A percentile compares a stretch with the other conserved stretches of the same genome.
Conservation (phyloP, 2,113 vertebrate species). For the Alaudala cheleensis region DNA sequence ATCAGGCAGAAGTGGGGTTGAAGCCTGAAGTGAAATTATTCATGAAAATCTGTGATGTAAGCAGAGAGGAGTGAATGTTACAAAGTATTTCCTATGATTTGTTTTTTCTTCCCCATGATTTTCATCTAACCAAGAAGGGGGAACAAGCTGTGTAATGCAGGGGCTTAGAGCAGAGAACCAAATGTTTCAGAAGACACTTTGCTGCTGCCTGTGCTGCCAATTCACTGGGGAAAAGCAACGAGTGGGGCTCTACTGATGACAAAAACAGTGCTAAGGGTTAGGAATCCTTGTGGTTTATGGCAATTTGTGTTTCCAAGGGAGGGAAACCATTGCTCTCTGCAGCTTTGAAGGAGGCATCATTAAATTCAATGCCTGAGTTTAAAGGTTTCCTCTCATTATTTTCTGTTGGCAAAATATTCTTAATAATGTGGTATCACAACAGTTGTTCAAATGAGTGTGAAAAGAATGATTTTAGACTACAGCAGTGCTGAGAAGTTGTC, state of each 20-base stretch:
- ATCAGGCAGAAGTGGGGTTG: background rate
- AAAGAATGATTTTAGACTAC: background rate
- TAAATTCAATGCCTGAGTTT: background rate
- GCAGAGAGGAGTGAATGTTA: background rate
- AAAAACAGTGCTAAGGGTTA: background rate
- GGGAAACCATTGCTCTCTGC: background rate
- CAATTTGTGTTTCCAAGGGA: background rate
- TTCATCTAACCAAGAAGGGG: background rate
- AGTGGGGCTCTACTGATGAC: background rate
- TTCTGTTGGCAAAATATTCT: background rate
- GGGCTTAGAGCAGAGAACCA: background rate
- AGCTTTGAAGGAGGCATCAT: background rate
- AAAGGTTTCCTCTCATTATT: background rate
- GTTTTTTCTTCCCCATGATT: background rate
- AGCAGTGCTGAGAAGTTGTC: background rate
- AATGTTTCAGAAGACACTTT: background rate
- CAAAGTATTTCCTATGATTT: background rate
- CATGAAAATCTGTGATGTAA: background rate
- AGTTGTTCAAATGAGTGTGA: background rate
- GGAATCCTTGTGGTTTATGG: background rate
- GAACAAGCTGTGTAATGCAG: accelerated
- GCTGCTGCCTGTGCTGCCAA: background rate
- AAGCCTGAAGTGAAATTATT: background rate
- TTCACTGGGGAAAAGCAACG: background rate
- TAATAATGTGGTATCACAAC: background rate